Percentiles rank a stretch among this genome's conserved stretches.
phyloP scores from a whole-genome alignment of 2,888 invertebrate species.

The Perizoma flavofasciatum region DNA sequence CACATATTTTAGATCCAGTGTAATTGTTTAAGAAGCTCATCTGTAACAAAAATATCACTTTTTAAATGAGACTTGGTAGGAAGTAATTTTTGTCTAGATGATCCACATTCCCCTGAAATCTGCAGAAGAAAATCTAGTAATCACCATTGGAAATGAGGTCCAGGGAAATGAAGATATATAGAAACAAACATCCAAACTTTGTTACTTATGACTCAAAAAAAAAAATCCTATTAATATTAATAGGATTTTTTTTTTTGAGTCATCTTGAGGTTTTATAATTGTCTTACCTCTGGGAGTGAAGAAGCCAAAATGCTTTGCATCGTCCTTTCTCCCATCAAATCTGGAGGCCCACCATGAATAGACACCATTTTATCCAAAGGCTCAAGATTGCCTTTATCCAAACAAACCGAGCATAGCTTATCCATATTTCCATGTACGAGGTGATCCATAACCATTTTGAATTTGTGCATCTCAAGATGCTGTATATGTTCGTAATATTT shows the following conservation, averaged over 20 bases:
- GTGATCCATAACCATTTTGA: conserved; percentile 60
- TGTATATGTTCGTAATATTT: conserved; percentile 57
- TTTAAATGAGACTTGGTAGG: no score
- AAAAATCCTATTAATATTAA: no score
- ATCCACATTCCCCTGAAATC: no score
- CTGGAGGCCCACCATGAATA: conserved; percentile 68
- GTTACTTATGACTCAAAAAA: no score
- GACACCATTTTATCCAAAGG: conserved; percentile 57
- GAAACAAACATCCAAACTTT: no score
- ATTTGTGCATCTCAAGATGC: conserved; percentile 74
- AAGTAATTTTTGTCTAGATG: no score
- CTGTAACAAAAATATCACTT: conserved; percentile 66
- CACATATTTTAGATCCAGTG: conserved; percentile 71
- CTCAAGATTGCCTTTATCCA: conserved; percentile 55
- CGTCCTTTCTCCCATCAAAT: conserved; percentile 59
- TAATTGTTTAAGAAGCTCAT: conserved; percentile 57
- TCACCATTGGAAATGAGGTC: no score
- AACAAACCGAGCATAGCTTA: conserved; percentile 63
- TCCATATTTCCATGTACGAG: conserved; percentile 60
- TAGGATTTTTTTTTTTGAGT: no score
- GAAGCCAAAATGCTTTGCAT: conserved; percentile 59
- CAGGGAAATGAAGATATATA: no score
- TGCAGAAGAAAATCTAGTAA: no score
- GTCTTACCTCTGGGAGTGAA: conserved; percentile 69
- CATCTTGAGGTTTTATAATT: no score